phyloP scores from a whole-genome alignment of 2,113 vertebrate species.

The Gnathonemus echidnorhynchus region DNA sequence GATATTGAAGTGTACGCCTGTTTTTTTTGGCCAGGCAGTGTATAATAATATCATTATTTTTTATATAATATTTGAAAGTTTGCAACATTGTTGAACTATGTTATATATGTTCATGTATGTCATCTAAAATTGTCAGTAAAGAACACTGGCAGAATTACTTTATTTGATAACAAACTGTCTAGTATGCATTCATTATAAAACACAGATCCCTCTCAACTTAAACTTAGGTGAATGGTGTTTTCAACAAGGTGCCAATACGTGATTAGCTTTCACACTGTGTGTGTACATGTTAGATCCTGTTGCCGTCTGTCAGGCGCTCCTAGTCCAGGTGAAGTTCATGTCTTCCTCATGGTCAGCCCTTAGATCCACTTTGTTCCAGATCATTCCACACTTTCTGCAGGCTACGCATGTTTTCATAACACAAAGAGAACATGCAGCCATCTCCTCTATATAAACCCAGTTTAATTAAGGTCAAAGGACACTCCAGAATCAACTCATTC shows the following conservation, averaged over 20 bases:
- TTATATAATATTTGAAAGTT: neutral
- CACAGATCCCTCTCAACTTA: neutral
- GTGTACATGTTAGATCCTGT: neutral
- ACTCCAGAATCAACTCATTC: neutral
- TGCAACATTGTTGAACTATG: neutral
- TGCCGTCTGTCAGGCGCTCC: neutral
- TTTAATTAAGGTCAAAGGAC: neutral
- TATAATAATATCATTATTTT: neutral
- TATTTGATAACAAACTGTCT: neutral
- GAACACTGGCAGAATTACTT: neutral
- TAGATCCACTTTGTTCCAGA: neutral
- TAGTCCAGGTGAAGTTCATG: neutral
- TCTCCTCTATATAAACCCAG: neutral
- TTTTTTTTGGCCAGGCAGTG: neutral
- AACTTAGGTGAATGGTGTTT: neutral
- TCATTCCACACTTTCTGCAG: neutral
- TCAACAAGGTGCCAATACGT: neutral
- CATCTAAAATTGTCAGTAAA: neutral
- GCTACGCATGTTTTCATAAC: neutral
- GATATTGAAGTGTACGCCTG: neutral
- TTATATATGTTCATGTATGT: neutral
- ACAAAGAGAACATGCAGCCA: neutral
- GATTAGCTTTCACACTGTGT: neutral
- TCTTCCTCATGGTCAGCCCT: slow-evolving; percentile 1
- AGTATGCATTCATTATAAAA: neutral